Base-by-base conservation (phyloP, 2,888 invertebrate species). In the Strigamia transsilvanica region DNA sequence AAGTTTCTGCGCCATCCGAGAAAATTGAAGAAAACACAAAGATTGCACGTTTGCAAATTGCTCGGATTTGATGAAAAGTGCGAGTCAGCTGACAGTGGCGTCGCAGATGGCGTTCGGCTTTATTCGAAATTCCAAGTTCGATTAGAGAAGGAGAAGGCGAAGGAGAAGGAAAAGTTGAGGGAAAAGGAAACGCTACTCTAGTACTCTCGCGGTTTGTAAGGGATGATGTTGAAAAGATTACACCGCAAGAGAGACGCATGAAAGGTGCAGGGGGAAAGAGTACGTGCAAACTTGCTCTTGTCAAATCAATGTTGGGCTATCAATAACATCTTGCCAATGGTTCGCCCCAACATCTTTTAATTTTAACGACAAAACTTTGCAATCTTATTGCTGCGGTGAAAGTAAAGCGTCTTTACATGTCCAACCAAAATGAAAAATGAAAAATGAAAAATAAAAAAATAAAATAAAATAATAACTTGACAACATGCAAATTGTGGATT, bases 321-420 rank as follows among this genome's bases (percentile, higher is more conserved):
- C 56, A 56, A 56, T 56, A 56, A 56, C 56, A 56, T 56, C 15
- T 56, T 56, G 56, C 56, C 56, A n/a, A 56, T 56, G 56, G 56
- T 56, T 56, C 10, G 56, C 56, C 56, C 21, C n/a, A 56, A 56
- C 56, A 56, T 56, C 56, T 56, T 56, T 56, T 56, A 56, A 56
- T 56, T 56, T 56, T 21, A 56, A 56, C 27, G 56, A 7, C 15
- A n/a, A 56, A 21, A 56, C n/a, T 56, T 56, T 21, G 18, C 56
- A 56, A 56, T 56, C 56, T 56, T 56, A 56, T 56, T 56, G n/a
- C 56, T 56, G 56, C 56, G 56, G 56, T 56, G 27, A 27, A 27
- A 27, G 27, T 27, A 27, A 27, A 27, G 27, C 27, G 27, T 27
- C 27, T 27, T 27, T 27, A 27, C 27, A 27, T 27, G 27, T 27